phyloP scores from a whole-genome alignment of 2,888 invertebrate genomes.

The Hirtodrosophila confusa region DNA sequence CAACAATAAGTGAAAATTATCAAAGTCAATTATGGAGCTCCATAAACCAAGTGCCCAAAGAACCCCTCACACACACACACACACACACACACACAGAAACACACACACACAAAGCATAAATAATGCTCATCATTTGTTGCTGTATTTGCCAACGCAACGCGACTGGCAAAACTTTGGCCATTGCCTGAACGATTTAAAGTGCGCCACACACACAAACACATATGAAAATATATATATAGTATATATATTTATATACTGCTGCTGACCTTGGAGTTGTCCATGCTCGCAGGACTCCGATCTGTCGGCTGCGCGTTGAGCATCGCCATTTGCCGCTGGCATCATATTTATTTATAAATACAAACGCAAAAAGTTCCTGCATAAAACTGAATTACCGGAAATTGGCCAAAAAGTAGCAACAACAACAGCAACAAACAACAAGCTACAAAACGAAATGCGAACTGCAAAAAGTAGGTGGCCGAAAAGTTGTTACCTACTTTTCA shows the following conservation, averaged over 20 bases:
- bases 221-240: slow-evolving; percentile 9
- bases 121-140: slow-evolving; percentile 54
- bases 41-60: slow-evolving; percentile 59
- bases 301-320: slow-evolving; percentile 24
- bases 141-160: slow-evolving; percentile 33
- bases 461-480: slow-evolving; percentile 60
- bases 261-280: slow-evolving; percentile 47
- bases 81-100: not conserved
- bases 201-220: slow-evolving; percentile 15
- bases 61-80: slow-evolving; percentile 15
- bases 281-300: slow-evolving; percentile 30
- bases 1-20: slow-evolving; percentile 78
- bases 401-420: slow-evolving; percentile 63
- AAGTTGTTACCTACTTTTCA: slow-evolving; percentile 73
- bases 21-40: slow-evolving; percentile 75
- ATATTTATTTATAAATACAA: slow-evolving; percentile 76
- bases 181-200: slow-evolving; percentile 51
- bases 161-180: slow-evolving; percentile 53
- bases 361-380: slow-evolving; percentile 79
- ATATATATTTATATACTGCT: not conserved
- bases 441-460: slow-evolving; percentile 39
- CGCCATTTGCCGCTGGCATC: slow-evolving; percentile 53
- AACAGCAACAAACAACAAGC: slow-evolving; percentile 11
- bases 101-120: slow-evolving; percentile 40
- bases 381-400: slow-evolving; percentile 81